A percentile compares a stretch with the other conserved stretches of the same genome.
Conservation (phyloP, 1,140 invertebrate genomes). For the Tetragonula clypearis region DNA sequence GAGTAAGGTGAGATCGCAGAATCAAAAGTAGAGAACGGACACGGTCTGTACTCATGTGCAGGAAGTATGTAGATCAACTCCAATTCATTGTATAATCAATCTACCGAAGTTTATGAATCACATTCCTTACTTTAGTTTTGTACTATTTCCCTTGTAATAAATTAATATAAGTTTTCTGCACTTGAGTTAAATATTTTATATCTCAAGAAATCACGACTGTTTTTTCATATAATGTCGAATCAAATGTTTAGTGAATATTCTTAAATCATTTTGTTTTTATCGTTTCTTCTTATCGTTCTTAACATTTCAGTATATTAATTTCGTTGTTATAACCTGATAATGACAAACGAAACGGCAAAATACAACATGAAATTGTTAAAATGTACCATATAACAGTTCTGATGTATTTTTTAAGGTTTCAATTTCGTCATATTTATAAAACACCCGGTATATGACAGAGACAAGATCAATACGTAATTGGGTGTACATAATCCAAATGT, state of each 20-base stretch:
- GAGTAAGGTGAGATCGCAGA: slow-evolving; percentile 39
- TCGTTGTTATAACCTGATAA: not conserved
- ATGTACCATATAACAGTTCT: not conserved
- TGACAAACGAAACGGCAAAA: not conserved
- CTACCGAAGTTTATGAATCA: not conserved
- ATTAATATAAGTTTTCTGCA: not conserved
- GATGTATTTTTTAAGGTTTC: not conserved
- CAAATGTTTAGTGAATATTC: not conserved
- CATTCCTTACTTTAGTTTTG: not conserved
- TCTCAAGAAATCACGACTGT: not conserved
- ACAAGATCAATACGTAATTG: slow-evolving; percentile 39
- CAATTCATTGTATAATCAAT: slow-evolving; percentile 43
- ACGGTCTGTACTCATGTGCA: slow-evolving; percentile 39
- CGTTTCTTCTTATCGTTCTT: not conserved
- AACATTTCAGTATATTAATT: not conserved
- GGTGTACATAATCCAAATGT: slow-evolving; percentile 25
- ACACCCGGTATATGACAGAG: slow-evolving; percentile 22
- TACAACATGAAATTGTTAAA: not conserved
- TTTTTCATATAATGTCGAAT: not conserved
- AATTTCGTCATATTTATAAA: not conserved
- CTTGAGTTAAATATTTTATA: not conserved
- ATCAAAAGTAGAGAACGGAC: slow-evolving; percentile 42
- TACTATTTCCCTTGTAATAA: not conserved
- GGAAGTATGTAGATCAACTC: slow-evolving; percentile 40
- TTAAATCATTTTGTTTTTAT: not conserved